Base-by-base conservation (phyloP, 92 coral and sea anemone species). In the Paramuricea clavata region DNA sequence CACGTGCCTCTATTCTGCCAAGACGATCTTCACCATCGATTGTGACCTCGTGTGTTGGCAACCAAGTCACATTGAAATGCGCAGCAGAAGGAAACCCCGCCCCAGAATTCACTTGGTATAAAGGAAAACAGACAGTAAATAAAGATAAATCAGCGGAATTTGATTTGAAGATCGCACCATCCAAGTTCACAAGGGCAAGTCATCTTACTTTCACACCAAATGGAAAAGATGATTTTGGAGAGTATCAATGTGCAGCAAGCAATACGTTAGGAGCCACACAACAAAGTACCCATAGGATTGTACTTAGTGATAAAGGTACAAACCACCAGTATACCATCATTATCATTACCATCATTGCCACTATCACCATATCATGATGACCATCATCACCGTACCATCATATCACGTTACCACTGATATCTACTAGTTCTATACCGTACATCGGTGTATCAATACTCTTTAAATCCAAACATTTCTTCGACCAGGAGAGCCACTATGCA, bases 81-180 rank as follows among this genome's bases (percentile, higher is more conserved):
- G 73, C 84, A 2, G 84, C 84, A 2, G 56, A 79, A 60, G 84
- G 84, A 25, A 79, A 79, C 17, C 84, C 84, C 0, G 84, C 84
- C 1, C 84, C 84, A 0, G 84, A 79, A 25, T 79, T 79, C 39
- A 79, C 73, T 33, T 79, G 84, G 84, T 79, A 59, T 27, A 79
- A 79, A 61, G 56, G 73, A 16, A 79, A 79, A 34, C 84, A 79
- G 57, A 22, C 72, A 1, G 56, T 79, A 3, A 35, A 17, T 31
- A 50, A 49, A 32, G 56, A 79, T 17, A 79, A 79, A 15, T 73
- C 60, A 69, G 54, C 84, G 10, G 84, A 79, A 49, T 79, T 59
- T 27, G 84, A 79, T 26, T 73, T 79, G 5, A 39, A 32, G 4
- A 39, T 79, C 0, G 73, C 72, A 3, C 84, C 84, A 17, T 79